phyloP scores from a whole-genome alignment of 1,140 invertebrate genomes.

The Ceratoteleas bidentatus region DNA sequence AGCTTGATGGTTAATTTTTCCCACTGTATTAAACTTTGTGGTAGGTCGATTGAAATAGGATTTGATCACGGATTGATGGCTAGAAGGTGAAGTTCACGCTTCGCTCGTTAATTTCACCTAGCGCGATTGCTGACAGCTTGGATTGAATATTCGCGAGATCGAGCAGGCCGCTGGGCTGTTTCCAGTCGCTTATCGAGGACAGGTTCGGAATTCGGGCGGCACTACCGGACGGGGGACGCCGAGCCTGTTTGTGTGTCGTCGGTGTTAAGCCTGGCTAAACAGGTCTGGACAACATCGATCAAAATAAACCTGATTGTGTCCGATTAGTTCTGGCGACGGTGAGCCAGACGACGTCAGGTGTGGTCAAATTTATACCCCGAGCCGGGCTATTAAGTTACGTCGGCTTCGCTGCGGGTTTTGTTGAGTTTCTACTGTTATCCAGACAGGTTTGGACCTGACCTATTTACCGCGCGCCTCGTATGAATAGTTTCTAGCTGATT shows the following conservation, averaged over 20 bases:
- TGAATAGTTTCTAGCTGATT: conserved; percentile 35
- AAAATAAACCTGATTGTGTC: conserved; percentile 48
- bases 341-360: conserved; percentile 46
- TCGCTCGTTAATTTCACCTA: too few species aligned
- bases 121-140: too few species aligned
- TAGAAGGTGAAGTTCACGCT: too few species aligned
- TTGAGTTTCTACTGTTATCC: conserved; percentile 46
- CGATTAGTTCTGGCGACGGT: conserved; percentile 28
- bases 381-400: conserved; percentile 38
- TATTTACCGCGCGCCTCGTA: conserved; percentile 34
- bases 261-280: conserved; percentile 18
- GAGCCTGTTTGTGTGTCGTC: conserved; percentile 13
- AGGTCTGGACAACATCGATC: conserved; percentile 52
- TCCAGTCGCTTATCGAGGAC: background rate
- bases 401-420: conserved; percentile 7
- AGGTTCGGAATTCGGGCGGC: conserved; percentile 15
- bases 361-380: conserved; percentile 34
- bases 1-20: too few species aligned
- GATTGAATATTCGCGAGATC: background rate
- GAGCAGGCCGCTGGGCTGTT: background rate
- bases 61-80: too few species aligned
- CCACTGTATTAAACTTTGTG: too few species aligned
- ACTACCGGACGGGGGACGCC: background rate
- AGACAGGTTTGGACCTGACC: conserved; percentile 60
- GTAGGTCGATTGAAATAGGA: too few species aligned